Base-by-base conservation (phyloP, 2,888 invertebrate genomes). In the Andrena hattorfiana region DNA sequence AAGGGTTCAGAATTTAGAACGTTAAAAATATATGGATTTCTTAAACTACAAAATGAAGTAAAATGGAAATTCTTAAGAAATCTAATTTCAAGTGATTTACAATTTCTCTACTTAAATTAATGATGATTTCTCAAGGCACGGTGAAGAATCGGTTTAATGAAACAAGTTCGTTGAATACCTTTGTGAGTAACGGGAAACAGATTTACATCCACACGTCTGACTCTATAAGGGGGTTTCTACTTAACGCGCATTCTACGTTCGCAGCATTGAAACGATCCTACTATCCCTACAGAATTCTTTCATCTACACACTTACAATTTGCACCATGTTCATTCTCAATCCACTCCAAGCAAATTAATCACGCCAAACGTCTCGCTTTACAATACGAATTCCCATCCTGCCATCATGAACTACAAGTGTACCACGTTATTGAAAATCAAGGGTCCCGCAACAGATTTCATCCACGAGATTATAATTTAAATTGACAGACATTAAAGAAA, bases 121-220 rank as follows among this genome's bases (percentile, higher is more conserved):
- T 74, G 35, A 59, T 51, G 30, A 60, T 54, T 68, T 42, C 35
- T 49, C 20, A 42, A 20, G 2, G 16, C 16, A 10, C 23, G 1
- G n/a, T 10, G 26, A 48, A n/a, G n/a, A 48, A 77, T 72, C n/a
- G 13, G 30, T 56, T 59, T 59, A 30, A 20, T 42, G 23, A 75
- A 75, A 78, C 71, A 66, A 77, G 51, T 77, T 80, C 77, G 54
- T 74, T 75, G 67, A 78, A 62, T 78, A 75, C 75, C n/a, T 75
- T 77, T 75, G 30, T 51, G 4, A 26, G 13, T 62, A 26, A 42
- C 20, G 35, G n/a, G 20, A 63, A 6, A 20, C 26, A 23, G 48
- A 26, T 23, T 51, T n/a, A n/a, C 32, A 16, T 30, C 35, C 3
- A 10, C n/a, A 51, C 8, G 62, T 67, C 62, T 63, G 78, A 78